Conservation (phyloP, 2,113 vertebrate genomes). For the Damaliscus lunatus region DNA sequence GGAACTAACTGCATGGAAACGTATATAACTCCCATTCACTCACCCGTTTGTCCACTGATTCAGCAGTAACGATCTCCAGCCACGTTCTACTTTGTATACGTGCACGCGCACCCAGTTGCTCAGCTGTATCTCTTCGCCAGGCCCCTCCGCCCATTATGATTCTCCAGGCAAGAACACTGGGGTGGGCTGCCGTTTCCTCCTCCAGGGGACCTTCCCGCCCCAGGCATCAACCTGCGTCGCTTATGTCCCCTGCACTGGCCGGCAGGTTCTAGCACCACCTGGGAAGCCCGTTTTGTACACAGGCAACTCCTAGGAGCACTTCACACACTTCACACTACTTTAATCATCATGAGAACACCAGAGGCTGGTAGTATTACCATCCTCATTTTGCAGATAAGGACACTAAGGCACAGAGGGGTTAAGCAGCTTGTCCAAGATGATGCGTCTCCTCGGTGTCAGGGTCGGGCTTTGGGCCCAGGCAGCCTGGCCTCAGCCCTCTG, state of each 20-base stretch:
- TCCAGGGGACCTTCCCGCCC: neutral
- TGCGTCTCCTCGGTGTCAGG: neutral
- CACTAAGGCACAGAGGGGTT: neutral
- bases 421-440: neutral
- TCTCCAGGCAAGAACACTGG: neutral
- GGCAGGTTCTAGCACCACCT: neutral
- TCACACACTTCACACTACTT: neutral
- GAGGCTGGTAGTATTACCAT: no score
- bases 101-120: fast-evolving
- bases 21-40: fast-evolving
- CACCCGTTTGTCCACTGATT: no score
- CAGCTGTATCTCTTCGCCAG: neutral
- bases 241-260: neutral
- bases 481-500: neutral
- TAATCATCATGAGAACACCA: neutral
- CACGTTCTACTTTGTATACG: neutral
- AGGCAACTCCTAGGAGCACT: neutral
- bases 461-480: neutral
- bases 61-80: neutral
- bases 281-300: neutral
- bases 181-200: neutral
- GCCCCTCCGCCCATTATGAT: neutral
- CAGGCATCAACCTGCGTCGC: neutral
- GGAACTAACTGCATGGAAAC: neutral
- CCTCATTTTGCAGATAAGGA: neutral